A percentile compares a stretch with the other conserved stretches of the same genome.
These are phyloP conservation scores for Caenorhabditis parvicauda DNA, from an alignment of 2,888 invertebrate genomes.

Conservation along the genomic window DNA sequence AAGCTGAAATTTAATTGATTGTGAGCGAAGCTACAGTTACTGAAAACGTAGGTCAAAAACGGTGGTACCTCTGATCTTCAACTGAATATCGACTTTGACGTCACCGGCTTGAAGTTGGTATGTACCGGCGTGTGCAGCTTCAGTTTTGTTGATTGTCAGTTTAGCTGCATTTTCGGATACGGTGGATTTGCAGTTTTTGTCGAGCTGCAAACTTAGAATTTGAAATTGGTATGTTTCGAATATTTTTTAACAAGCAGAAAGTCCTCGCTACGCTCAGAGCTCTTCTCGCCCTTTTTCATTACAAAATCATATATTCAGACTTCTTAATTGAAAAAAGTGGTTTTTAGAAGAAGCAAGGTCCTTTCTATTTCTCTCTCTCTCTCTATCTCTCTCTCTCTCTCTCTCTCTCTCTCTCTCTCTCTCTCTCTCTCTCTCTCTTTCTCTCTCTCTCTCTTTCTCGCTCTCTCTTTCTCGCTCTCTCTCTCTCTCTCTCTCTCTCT, in stretches of 20 bases:
- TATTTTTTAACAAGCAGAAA: not conserved
- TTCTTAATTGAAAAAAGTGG: no score
- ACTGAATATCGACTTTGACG: conserved; percentile 72
- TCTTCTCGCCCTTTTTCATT: not conserved
- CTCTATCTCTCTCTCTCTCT: no score
- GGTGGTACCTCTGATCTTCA: conserved; percentile 72
- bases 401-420: no score
- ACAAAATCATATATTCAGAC: no score
- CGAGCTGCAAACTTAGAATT: conserved; percentile 16
- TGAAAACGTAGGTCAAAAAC: no score
- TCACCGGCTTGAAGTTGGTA: conserved; percentile 78
- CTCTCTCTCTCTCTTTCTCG: not conserved
- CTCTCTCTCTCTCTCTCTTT: no score
- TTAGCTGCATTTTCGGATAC: conserved; percentile 32
- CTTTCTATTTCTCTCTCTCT: no score
- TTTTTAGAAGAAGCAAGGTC: no score
- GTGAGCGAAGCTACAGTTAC: not conserved
- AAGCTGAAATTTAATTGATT: no score
- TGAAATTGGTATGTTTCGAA: not conserved
- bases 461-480: no score
- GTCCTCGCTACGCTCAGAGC: no score
- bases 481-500: no score
- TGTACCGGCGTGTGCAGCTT: conserved; percentile 71
- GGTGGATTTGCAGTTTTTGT: conserved; percentile 19
- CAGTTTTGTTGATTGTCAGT: conserved; percentile 71